Conservation (phyloP, 1,140 invertebrate species). For the Drosophila nigrodunni region DNA sequence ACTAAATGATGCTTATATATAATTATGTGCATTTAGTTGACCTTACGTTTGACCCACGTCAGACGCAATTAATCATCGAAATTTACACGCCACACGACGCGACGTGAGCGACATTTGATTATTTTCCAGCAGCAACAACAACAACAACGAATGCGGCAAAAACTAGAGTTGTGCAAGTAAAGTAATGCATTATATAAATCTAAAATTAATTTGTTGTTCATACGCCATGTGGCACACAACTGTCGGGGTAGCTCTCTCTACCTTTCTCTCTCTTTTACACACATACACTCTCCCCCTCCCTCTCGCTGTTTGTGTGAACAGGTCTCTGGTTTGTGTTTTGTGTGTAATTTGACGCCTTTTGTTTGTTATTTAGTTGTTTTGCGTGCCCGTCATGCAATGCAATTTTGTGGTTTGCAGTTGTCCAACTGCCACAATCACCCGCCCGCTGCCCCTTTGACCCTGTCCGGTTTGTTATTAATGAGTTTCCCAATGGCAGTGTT, state of each 20-base stretch:
- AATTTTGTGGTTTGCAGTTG: conserved; percentile 76
- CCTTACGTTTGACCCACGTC: conserved; percentile 23
- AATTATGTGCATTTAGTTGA: conserved; percentile 25
- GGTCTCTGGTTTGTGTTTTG: conserved; percentile 46
- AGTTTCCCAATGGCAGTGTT: conserved; percentile 55
- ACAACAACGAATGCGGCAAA: conserved; percentile 33
- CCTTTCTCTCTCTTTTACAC: conserved; percentile 11
- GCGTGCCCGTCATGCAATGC: conserved; percentile 77
- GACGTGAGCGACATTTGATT: conserved; percentile 73
- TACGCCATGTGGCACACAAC: conserved; percentile 45
- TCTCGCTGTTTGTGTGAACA: conserved; percentile 1
- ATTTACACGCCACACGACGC: conserved; percentile 54
- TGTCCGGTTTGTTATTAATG: conserved; percentile 66
- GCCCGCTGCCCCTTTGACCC: neutral
- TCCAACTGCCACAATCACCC: conserved; percentile 6
- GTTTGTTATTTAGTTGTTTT: conserved; percentile 83
- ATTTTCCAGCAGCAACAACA: conserved; percentile 48
- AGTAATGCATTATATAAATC: conserved; percentile 57
- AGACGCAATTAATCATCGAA: conserved; percentile 78
- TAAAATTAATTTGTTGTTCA: conserved; percentile 77
- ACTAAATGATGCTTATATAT: neutral
- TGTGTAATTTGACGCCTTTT: conserved; percentile 82
- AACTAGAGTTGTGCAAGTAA: conserved; percentile 22
- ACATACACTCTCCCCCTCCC: conserved; percentile 11
- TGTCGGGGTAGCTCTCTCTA: neutral